Percentiles rank a stretch among this genome's conserved stretches.
Conservation (phyloP, 37 sponge, comb jelly and placozoan genomes). For the Mnemiopsis leidyi region DNA sequence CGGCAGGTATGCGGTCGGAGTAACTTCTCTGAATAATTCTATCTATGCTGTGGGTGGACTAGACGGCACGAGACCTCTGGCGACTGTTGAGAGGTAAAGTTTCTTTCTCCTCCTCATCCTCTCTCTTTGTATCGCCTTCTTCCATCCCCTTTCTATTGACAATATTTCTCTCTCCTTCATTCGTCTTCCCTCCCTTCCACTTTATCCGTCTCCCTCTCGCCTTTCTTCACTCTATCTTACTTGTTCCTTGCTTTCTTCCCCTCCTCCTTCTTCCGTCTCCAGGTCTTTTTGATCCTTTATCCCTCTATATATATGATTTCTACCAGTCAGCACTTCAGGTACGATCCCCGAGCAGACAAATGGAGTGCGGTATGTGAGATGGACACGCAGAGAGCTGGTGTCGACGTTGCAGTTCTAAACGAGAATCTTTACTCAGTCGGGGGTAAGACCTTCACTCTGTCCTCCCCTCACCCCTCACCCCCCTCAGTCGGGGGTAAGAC, state of each 20-base stretch:
- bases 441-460: neutral
- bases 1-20: slow-evolving; percentile 26
- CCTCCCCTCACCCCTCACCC: neutral
- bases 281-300: no score
- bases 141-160: no score
- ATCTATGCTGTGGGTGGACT: slow-evolving; percentile 7
- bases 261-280: neutral
- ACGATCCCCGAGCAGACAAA: slow-evolving; percentile 8
- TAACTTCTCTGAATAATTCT: neutral
- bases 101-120: no score
- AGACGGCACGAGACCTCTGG: slow-evolving; percentile 15
- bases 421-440: neutral
- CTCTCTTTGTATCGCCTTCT: no score
- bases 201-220: no score
- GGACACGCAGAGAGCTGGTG: slow-evolving; percentile 1
- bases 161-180: no score
- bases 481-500: neutral
- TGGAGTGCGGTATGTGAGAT: neutral
- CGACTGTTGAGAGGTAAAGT: neutral
- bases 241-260: neutral
- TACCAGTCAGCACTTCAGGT: no score
- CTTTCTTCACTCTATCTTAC: neutral
- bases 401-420: neutral
- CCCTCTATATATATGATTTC: no score
- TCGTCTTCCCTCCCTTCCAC: no score